A percentile compares a stretch with the other conserved stretches of the same genome.
Evolutionary conservation across 2,113 vertebrate species (phyloP).

Genomic region (Corythaixoides concolor): DNA sequence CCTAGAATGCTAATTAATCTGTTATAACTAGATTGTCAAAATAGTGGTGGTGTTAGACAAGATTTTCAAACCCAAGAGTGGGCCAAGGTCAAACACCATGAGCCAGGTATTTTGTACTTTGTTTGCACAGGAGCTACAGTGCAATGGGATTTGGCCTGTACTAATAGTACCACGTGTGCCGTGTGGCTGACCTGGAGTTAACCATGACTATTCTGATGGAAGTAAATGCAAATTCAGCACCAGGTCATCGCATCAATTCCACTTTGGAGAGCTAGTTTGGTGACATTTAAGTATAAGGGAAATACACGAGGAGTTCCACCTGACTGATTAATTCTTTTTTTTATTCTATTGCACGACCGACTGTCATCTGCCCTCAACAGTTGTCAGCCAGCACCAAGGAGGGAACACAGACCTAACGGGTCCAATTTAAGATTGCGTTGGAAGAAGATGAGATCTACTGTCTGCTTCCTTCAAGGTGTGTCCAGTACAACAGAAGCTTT

Average conservation of each 20-base stretch:
- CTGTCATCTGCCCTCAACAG: fast-evolving
- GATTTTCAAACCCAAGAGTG: neutral
- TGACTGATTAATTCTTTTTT: neutral
- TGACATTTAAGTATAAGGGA: neutral
- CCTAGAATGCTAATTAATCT: neutral
- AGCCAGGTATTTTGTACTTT: neutral
- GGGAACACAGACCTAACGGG: neutral
- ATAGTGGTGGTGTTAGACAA: neutral
- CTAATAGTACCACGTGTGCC: too few relatives aligned
- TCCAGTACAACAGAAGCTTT: neutral
- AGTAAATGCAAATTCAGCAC: neutral
- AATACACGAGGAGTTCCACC: neutral
- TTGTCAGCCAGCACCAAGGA: neutral
- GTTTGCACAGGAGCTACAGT: neutral
- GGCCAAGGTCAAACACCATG: neutral
- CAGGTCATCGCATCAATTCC: neutral
- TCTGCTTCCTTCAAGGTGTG: neutral
- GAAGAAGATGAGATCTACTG: neutral
- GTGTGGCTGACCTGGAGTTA: neutral
- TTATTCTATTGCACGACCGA: neutral
- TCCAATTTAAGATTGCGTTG: too few relatives aligned
- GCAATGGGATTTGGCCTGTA: fast-evolving
- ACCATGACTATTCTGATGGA: neutral
- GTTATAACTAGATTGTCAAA: neutral
- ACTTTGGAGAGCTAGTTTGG: neutral